phyloP scores from a whole-genome alignment of 2,113 vertebrate species.

The Delphinapterus leucas region DNA sequence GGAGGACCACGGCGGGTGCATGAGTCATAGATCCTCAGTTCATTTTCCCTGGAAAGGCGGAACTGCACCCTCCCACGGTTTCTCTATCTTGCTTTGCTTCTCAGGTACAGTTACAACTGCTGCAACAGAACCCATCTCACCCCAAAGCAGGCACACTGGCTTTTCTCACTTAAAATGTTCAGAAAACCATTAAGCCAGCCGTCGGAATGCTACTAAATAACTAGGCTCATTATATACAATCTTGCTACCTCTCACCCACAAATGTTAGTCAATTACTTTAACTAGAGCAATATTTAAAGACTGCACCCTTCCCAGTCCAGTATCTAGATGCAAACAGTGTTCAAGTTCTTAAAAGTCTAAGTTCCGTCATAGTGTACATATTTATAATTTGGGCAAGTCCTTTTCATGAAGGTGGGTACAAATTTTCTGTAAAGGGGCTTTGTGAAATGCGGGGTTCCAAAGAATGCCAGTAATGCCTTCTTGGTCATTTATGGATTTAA shows the following conservation, averaged over 20 bases:
- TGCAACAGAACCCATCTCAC: background rate
- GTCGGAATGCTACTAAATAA: background rate
- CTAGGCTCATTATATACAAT: background rate
- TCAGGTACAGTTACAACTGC: background rate
- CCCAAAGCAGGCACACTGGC: background rate
- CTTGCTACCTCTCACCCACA: background rate
- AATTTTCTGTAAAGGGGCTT: background rate
- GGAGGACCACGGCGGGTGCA: background rate
- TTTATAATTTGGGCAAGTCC: background rate
- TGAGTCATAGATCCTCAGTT: background rate
- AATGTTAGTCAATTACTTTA: background rate
- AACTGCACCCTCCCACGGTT: background rate
- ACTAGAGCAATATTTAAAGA: background rate
- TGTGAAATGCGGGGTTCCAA: background rate
- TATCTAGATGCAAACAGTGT: background rate
- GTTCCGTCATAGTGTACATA: background rate
- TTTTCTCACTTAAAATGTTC: background rate
- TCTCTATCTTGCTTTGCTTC: background rate
- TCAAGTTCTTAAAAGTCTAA: background rate
- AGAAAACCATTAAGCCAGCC: background rate
- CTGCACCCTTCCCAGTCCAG: background rate
- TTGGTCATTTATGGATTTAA: background rate
- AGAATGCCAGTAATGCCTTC: background rate
- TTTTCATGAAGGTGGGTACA: background rate
- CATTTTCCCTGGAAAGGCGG: background rate